These are phyloP conservation scores for Trissolcus japonicus DNA, from an alignment of 2,888 invertebrate genomes.

Conservation along the genomic window DNA sequence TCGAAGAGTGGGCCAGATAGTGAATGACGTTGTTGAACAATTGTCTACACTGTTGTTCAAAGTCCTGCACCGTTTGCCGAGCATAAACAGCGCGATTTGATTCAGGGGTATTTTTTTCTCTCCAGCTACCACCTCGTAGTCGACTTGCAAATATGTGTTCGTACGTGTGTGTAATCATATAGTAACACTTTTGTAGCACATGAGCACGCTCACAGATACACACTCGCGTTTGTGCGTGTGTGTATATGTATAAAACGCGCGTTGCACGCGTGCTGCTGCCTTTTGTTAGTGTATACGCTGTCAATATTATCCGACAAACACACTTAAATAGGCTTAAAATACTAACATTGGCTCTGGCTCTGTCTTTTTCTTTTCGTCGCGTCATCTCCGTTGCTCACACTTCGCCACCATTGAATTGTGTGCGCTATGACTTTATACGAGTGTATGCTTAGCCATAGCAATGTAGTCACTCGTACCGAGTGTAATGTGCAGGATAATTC, in stretches of 20 bases:
- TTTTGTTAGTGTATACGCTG: slow-evolving; percentile 73
- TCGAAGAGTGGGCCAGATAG: slow-evolving; percentile 22
- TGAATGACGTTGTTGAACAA: slow-evolving; percentile 43
- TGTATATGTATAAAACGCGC: slow-evolving; percentile 39
- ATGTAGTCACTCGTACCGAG: slow-evolving; percentile 58
- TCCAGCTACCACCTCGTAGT: slow-evolving; percentile 36
- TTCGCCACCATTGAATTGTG: slow-evolving; percentile 64
- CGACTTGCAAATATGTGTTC: slow-evolving; percentile 17
- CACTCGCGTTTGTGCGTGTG: slow-evolving; percentile 19
- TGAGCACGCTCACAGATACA: slow-evolving; percentile 16
- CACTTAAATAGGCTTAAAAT: slow-evolving; percentile 76
- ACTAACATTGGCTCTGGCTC: slow-evolving; percentile 67
- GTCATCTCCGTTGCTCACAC: slow-evolving; percentile 56
- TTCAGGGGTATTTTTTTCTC: slow-evolving; percentile 64
- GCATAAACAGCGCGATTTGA: slow-evolving; percentile 67
- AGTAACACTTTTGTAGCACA: slow-evolving; percentile 42
- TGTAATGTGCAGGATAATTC: slow-evolving; percentile 36
- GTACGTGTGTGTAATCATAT: slow-evolving; percentile 32
- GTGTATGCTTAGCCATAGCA: slow-evolving; percentile 68
- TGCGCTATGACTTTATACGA: slow-evolving; percentile 68
- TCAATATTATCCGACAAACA: slow-evolving; percentile 76
- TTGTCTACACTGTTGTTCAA: slow-evolving; percentile 32
- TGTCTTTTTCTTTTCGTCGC: slow-evolving; percentile 24
- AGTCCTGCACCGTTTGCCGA: slow-evolving; percentile 63
- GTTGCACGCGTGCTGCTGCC: slow-evolving; percentile 69